These are phyloP conservation scores for Holotrichia oblita DNA, from an alignment of 1,140 invertebrate genomes.

Conservation along the genomic window DNA sequence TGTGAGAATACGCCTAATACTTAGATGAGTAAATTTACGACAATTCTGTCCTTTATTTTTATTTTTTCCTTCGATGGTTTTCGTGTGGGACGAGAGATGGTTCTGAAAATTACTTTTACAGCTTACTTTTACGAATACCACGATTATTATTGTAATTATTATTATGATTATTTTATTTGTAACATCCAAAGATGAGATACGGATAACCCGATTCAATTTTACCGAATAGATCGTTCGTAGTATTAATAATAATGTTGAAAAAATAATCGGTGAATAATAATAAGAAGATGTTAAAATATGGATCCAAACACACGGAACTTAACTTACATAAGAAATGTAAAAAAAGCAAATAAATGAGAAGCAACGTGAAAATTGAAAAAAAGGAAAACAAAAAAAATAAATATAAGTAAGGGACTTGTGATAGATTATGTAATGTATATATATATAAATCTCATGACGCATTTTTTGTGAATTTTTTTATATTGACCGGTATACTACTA, in stretches of 20 bases:
- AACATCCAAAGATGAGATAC: too few relatives aligned
- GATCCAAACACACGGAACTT: too few relatives aligned
- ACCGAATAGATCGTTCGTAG: too few relatives aligned
- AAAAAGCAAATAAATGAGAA: not conserved
- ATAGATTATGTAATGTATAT: constrained; percentile 11
- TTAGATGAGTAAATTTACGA: constrained; percentile 40
- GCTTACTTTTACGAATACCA: too few relatives aligned
- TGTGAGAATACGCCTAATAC: constrained; percentile 52
- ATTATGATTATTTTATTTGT: too few relatives aligned
- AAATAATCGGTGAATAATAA: too few relatives aligned
- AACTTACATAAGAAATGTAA: not conserved
- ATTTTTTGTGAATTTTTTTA: constrained; percentile 3
- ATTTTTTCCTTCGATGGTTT: not conserved
- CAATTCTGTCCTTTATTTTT: not conserved
- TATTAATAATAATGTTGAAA: too few relatives aligned
- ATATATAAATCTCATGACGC: not conserved
- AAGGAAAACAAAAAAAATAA: not conserved
- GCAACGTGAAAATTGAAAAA: not conserved
- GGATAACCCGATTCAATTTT: too few relatives aligned
- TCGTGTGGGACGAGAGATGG: not conserved
- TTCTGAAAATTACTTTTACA: not conserved
- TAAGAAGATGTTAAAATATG: too few relatives aligned
- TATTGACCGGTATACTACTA: constrained; percentile 19
- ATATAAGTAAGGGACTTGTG: constrained; percentile 3
- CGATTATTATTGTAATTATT: too few relatives aligned